phyloP scores from a whole-genome alignment of 2,113 vertebrate genomes.

The Globicephala melas region DNA sequence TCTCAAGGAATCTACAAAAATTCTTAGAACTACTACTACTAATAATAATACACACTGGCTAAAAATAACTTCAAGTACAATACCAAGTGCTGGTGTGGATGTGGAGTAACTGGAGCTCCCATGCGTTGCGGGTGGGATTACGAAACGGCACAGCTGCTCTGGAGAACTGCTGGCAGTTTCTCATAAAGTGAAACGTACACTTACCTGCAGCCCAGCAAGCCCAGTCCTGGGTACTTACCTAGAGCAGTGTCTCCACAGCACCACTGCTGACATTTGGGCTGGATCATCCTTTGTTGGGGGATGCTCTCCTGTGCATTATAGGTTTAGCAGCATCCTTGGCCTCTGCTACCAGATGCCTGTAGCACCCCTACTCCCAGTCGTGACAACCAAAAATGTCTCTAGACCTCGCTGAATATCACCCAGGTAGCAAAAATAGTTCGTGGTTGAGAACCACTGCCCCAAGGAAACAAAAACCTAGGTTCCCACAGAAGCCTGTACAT shows the following conservation, averaged over 20 bases:
- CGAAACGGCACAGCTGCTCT: background rate
- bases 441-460: background rate
- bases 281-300: accelerated
- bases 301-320: background rate
- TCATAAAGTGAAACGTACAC: background rate
- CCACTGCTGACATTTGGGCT: accelerated
- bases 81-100: background rate
- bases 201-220: background rate
- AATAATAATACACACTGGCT: background rate
- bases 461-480: background rate
- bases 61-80: background rate
- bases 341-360: background rate
- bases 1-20: background rate
- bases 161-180: background rate
- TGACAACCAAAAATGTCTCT: background rate
- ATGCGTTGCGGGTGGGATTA: too few species aligned
- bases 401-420: background rate
- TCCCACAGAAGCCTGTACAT: background rate
- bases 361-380: background rate
- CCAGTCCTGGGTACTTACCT: background rate
- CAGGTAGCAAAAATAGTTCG: background rate
- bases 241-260: background rate
- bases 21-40: background rate
- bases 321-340: background rate
- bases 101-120: background rate